Base-by-base conservation (phyloP, 2,113 vertebrate species). In the Myrmecophaga tridactyla region DNA sequence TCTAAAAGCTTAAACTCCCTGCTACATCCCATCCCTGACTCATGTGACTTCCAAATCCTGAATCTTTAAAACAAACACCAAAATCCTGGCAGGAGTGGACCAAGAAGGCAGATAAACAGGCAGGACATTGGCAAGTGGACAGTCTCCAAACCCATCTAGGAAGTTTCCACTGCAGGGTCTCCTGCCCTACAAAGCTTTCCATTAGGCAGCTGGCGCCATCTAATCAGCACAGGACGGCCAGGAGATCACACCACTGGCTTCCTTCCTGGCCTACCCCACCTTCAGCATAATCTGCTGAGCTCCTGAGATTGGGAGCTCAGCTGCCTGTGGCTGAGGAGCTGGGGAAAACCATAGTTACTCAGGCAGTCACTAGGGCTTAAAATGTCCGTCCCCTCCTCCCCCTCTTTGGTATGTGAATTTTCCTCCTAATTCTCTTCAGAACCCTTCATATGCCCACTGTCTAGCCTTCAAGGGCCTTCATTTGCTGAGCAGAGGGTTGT, bases 111-210 rank as follows among this genome's bases (percentile, higher is more conserved):
- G 51, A 89, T 87, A 95, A 95, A 94, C 90, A 96, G 73, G 78
- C 73, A 78, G 62, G 56, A 86, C 39, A 1, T 7, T 34, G 82
- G 78, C 14, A n/a, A 48, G 51, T 31, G 60, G 75, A 89, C 92
- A 89, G 53, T 95, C 76, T 41, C 90, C 87, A n/a, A 56, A 84
- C 23, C 86, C 53, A 4, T 92, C 60, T 48, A 90, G 95, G 86
- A 76, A 95, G 80, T 97, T 97, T 96, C 96, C 96, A 92, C 53
- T 87, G 70, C 84, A 56, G 63, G 46, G 80, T 78, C 75, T 76
- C 60, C 86, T 31, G 85, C n/a, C 43, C 27, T 21, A 3, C 48
- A 9, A 75, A 15, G 34, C 83, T 96, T 60, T 27, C 48, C 17
- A 4, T 29, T 14, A 14, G 56, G 85, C 82, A 87, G 87, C 94